Conservation (phyloP, 2,113 vertebrate species). For the Gasterosteus aculeatus region DNA sequence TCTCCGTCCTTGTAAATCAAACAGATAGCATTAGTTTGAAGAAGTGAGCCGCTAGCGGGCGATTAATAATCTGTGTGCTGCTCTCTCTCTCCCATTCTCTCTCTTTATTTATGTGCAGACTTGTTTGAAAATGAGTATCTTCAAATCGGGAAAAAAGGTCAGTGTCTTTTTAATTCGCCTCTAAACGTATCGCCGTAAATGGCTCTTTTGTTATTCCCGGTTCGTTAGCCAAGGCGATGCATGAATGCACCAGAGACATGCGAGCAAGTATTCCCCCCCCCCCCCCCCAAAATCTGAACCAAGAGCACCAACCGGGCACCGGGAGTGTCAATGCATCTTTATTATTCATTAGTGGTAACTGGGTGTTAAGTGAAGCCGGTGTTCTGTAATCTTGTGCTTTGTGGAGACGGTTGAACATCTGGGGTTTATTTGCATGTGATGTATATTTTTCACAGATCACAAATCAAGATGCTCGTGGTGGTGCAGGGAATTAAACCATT, state of each 20-base stretch:
- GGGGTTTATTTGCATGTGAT: too few species aligned
- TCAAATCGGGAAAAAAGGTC: constrained; percentile 80
- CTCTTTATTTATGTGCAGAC: constrained; percentile 63
- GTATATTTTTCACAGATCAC: too few species aligned
- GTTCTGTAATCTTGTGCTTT: too few species aligned
- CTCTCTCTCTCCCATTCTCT: not conserved
- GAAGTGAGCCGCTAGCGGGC: not conserved
- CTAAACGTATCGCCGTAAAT: not conserved
- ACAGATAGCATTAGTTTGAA: constrained; percentile 41
- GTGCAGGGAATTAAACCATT: too few species aligned
- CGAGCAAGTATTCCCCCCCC: not conserved
- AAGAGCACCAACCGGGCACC: not conserved
- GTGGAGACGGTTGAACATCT: too few species aligned
- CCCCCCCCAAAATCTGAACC: not conserved
- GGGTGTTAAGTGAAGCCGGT: too few species aligned
- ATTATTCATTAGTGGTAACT: not conserved
- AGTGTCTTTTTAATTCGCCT: constrained; percentile 21
- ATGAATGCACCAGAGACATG: not conserved
- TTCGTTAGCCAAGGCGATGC: not conserved
- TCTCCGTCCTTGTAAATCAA: constrained; percentile 51
- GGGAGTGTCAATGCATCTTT: not conserved
- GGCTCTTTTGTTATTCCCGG: not conserved
- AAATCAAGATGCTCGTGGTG: too few species aligned
- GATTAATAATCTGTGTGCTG: constrained; percentile 34
- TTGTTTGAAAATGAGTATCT: constrained; percentile 82